Base-by-base conservation (phyloP, 2,888 invertebrate genomes). In the Dichetophora obliterata region DNA sequence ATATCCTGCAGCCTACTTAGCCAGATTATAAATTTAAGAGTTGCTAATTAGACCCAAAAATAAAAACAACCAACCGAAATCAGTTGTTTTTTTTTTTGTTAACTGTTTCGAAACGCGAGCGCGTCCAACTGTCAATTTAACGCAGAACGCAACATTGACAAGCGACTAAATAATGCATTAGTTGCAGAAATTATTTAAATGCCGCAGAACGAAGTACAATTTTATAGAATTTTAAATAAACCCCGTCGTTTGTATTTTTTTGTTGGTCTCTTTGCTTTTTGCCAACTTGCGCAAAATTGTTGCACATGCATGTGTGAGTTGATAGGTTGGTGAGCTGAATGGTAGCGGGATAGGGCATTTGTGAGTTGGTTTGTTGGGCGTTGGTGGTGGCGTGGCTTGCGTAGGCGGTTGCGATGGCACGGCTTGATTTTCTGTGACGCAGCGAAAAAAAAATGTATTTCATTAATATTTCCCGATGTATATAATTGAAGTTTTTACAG, bases 11-110 rank as follows among this genome's bases (percentile, higher is more conserved):
- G 59, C 59, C 63, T 63, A 65, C 63, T 71, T 71, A 71, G 22
- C 71, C 71, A 37, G 37, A 71, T 71, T 71, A 71, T 71, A 71
- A 34, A 71, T 71, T 71, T 71, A 59, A 71, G 59, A 71, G 71
- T 59, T 57, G 43, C 57, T 71, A 71, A 71, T 71, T 71, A 71
- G 71, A 34, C 50, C 43, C 68, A 50, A 27, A 24, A 16, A 68
- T 50, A 68, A 50, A n/a, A 50, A 68, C 48, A 31, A 68, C 43
- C 68, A 50, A 68, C 68, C 14, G 27, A n/a, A 68, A 50, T 65
- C 54, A n/a, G 54, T n/a, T 27, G 5, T 31, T 31, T 19, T 16
- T 22, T 37, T 9, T 14, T 34, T 3, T 43, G 11, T 37, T 22
- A n/a, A 16, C 68, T 43, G 50, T 27, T 31, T 27, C 48, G 31